Percentiles rank a stretch among this genome's conserved stretches.
These are phyloP conservation scores for Dromaius novaehollandiae DNA, from an alignment of 2,113 vertebrate genomes.

Conservation along the genomic window DNA sequence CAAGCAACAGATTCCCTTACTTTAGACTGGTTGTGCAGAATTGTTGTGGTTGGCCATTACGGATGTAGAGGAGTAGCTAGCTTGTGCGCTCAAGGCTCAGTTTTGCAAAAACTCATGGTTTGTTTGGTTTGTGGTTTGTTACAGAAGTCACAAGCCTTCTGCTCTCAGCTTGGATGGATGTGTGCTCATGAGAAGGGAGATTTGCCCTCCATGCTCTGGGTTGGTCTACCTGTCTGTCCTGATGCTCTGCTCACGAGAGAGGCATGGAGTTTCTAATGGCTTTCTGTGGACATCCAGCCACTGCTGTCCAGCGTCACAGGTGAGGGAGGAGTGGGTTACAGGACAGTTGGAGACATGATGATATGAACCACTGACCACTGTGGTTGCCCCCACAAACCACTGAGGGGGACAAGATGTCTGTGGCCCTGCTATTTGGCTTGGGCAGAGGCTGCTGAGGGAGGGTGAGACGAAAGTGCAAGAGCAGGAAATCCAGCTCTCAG, in stretches of 20 bases:
- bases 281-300: neutral
- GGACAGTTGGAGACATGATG: neutral
- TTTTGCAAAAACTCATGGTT: neutral
- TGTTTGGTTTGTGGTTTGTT: no score
- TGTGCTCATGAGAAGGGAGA: neutral
- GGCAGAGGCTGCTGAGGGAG: neutral
- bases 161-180: neutral
- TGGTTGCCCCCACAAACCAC: neutral
- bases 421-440: constrained; percentile 1
- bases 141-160: neutral
- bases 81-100: neutral
- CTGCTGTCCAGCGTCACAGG: neutral
- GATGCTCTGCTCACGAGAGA: neutral
- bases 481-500: constrained; percentile 14
- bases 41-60: fast-evolving
- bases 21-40: neutral
- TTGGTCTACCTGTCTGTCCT: neutral
- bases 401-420: constrained; percentile 21
- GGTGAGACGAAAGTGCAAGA: neutral
- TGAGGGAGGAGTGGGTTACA: neutral
- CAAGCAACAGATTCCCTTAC: neutral
- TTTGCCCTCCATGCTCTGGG: neutral
- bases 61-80: neutral
- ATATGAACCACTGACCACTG: neutral
- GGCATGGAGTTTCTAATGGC: neutral